Base-by-base conservation (phyloP, 2,113 vertebrate species). In the Callocephalon fimbriatum region DNA sequence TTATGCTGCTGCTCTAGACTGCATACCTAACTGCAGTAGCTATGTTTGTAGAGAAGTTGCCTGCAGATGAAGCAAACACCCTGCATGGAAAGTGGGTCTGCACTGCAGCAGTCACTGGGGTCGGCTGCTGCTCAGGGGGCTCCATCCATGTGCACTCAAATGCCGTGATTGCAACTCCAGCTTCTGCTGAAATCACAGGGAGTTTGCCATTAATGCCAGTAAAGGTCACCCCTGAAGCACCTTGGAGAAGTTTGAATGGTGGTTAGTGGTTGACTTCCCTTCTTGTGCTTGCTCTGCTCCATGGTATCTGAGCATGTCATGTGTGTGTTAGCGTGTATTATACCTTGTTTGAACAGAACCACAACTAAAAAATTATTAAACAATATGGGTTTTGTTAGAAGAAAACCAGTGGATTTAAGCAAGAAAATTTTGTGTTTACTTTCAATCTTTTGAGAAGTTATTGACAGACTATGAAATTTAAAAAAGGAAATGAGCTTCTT, bases 401-500 rank as follows among this genome's bases (percentile, higher is more conserved):
- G 72, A 93, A 86, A 93, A 59, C 4, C 23, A n/a, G 27, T 48
- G 58, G 38, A 81, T 87, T 81, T 80, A 62, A 42, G 85, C 54
- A 93, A 73, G 72, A 68, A 38, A 66, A 65, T 88, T 29, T 56
- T 82, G 50, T 90, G 81, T 96, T 95, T 81, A 37, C 58, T 92
- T 90, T 88, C 61, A 94, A 74, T 56, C 84, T 94, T 96, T 47
- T 67, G 59, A 92, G 18, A 58, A 94, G 80, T 61, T 87, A 48
- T 87, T 92, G 94, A 90, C 92, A 94, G 96, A 90, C 80, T 62
- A 58, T 2, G 2, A 47, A 82, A 85, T 95, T 84, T 92, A 93
- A 96, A 96, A 94, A 87, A 83, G 84, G 72, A 88, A 97, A 96
- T 67, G 9, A 86, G 48, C 74, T 94, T 94, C 63, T 97, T 97